Evolutionary conservation across 2,888 invertebrate species (phyloP).

Genomic region (Aethes cnicana): DNA sequence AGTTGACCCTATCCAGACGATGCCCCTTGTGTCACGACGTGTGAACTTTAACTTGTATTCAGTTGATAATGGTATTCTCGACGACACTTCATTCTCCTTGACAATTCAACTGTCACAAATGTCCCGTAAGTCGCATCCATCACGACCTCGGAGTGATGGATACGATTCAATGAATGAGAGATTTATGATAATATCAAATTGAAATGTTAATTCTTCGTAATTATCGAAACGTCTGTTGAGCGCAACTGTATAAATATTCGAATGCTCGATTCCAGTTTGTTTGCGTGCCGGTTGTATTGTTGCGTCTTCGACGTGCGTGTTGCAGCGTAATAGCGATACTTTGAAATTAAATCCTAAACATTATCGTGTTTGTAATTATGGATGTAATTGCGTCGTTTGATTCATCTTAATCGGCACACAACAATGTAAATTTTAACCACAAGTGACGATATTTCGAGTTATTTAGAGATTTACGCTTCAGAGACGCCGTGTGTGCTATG

Average conservation of each 20-base stretch:
- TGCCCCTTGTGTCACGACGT: slow-evolving; percentile 61
- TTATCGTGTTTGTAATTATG: slow-evolving; percentile 7
- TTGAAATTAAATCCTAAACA: not conserved
- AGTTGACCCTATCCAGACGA: no score
- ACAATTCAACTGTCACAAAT: slow-evolving; percentile 78
- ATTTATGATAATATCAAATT: slow-evolving; percentile 74
- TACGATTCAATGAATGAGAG: slow-evolving; percentile 62
- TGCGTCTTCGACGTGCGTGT: not conserved
- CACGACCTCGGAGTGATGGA: slow-evolving; percentile 65
- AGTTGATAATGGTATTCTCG: slow-evolving; percentile 50
- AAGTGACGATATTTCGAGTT: slow-evolving; percentile 2
- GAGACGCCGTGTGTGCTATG: slow-evolving; percentile 14
- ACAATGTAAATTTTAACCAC: slow-evolving; percentile 20
- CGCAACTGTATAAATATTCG: slow-evolving; percentile 60
- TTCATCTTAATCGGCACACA: slow-evolving; percentile 25
- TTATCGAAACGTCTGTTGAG: slow-evolving; percentile 54
- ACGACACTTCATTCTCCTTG: slow-evolving; percentile 58
- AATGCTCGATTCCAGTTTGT: slow-evolving; percentile 57
- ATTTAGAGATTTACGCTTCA: no score
- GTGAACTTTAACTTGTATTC: slow-evolving; percentile 68
- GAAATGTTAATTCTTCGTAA: slow-evolving; percentile 73
- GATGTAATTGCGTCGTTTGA: slow-evolving; percentile 14
- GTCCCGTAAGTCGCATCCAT: slow-evolving; percentile 60
- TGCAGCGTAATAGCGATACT: slow-evolving; percentile 2
- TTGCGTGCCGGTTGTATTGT: slow-evolving; percentile 45